Evolutionary conservation across 64 coral and sea anemone genomes (phyloP).

Genomic region (Montipora cactus): DNA sequence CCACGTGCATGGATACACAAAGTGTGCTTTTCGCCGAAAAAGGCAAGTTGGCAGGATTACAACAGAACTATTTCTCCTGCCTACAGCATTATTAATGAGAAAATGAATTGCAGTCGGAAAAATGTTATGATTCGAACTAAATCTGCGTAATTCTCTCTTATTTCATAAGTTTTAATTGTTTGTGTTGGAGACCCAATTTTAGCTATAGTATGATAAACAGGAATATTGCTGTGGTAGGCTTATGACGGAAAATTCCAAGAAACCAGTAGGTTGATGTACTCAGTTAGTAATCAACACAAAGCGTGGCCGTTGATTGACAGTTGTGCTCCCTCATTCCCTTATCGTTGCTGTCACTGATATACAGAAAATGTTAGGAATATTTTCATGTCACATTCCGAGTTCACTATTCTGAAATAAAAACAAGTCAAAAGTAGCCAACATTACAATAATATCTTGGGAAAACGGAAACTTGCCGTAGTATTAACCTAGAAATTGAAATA

Average conservation of each 20-base stretch:
- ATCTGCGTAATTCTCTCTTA: too few relatives aligned
- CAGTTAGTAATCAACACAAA: background rate
- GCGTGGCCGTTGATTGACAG: background rate
- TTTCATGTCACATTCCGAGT: background rate
- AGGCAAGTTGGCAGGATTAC: too few relatives aligned
- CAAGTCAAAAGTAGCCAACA: background rate
- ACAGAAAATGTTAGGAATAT: background rate
- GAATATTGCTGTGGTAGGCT: background rate
- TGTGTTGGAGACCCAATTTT: too few relatives aligned
- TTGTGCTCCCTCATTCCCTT: background rate
- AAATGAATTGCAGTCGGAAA: too few relatives aligned
- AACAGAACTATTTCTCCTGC: too few relatives aligned
- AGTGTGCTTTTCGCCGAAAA: too few relatives aligned
- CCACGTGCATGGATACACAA: too few relatives aligned
- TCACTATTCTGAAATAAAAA: background rate
- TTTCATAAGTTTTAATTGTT: too few relatives aligned
- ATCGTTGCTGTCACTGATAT: background rate
- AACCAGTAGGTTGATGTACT: background rate
- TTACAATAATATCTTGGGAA: background rate
- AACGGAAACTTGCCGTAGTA: background rate
- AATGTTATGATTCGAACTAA: too few relatives aligned
- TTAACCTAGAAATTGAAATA: background rate
- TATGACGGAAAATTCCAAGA: background rate
- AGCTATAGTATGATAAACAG: too few relatives aligned
- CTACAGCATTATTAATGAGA: too few relatives aligned